Conservation (phyloP, 2,113 vertebrate genomes). For the Thalassoma bifasciatum region DNA sequence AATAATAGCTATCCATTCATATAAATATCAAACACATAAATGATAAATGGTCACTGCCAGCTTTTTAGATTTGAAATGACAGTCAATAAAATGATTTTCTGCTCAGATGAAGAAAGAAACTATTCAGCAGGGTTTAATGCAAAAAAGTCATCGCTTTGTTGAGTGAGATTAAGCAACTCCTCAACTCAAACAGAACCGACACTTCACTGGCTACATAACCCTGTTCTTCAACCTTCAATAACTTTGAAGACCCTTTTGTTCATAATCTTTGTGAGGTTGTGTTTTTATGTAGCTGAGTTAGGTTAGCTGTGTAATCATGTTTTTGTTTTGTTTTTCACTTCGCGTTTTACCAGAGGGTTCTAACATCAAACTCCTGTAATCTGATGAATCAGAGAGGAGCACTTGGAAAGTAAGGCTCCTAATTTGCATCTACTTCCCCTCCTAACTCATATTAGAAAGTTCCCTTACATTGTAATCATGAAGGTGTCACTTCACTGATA, state of each 20-base stretch:
- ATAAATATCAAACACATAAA: too few species aligned
- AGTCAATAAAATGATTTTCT: conserved; percentile 18
- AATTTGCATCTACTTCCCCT: conserved; percentile 65
- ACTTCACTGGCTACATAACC: too few species aligned
- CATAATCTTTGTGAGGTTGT: background rate
- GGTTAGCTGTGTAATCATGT: background rate
- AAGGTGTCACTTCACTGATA: conserved; percentile 76
- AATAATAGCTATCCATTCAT: too few species aligned
- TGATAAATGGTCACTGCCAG: too few species aligned
- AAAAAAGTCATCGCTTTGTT: conserved; percentile 50
- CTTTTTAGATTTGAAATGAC: conserved; percentile 16
- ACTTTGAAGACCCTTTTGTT: background rate
- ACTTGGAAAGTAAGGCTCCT: conserved; percentile 41
- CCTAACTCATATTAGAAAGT: conserved; percentile 68
- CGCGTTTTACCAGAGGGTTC: conserved; percentile 18
- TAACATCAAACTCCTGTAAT: conserved; percentile 31
- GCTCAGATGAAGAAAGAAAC: conserved; percentile 28
- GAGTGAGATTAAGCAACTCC: conserved; percentile 47
- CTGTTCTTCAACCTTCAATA: too few species aligned
- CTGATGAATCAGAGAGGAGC: conserved; percentile 52
- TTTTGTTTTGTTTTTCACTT: too few species aligned
- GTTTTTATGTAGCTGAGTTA: too few species aligned
- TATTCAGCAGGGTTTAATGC: conserved; percentile 34
- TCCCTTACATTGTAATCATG: conserved; percentile 67
- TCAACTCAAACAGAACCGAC: conserved; percentile 1